Base-by-base conservation (phyloP, 2,797 vertebrate species). In the Acrossocheilus fasciatus region DNA sequence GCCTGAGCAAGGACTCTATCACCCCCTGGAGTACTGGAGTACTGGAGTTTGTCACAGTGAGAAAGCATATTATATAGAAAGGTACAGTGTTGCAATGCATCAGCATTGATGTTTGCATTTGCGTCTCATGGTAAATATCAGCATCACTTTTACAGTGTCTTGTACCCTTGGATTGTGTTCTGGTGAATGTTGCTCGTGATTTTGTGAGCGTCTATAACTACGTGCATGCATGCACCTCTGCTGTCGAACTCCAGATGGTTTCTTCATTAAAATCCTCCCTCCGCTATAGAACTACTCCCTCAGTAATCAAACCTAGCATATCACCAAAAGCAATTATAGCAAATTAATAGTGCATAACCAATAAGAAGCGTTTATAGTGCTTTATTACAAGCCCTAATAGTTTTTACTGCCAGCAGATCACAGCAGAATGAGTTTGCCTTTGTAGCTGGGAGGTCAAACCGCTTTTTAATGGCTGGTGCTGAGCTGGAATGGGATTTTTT, bases 381-480 rank as follows among this genome's bases (percentile, higher is more conserved):
- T 94, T 94, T 94, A 94, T 95, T 94, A 93, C 91, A 93, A 94
- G 91, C 91, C 91, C 91, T 94, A 93, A 94, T 94, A 93, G 94
- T 92, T 94, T 94, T 93, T 91, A 93, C 91, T 94, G 91, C 88
- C 85, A 76, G 87, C 91, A 88, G 90, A 92, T 94, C 90, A 89
- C 89, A 70, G 80, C 86, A 85, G 90, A 93, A 94, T 94, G 91
- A 93, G 91, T 95, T 94, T 94, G 93, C 90, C 93, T 95, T 94
- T 94, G 91, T 89, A 90, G 91, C 91, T 91, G 85, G 47, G 90
- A 95, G 93, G 94, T 95, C 91, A 88, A 92, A 87, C 70, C 90
- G 92, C 91, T 90, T 90, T 91, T 88, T 89, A 83, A 83, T 87
- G 76, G 83, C 85, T 62, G 47, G 23, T 17, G 57, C 79, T 34